Evolutionary conservation across 2,888 invertebrate species (phyloP).

Genomic region (Teleogryllus oceanicus): DNA sequence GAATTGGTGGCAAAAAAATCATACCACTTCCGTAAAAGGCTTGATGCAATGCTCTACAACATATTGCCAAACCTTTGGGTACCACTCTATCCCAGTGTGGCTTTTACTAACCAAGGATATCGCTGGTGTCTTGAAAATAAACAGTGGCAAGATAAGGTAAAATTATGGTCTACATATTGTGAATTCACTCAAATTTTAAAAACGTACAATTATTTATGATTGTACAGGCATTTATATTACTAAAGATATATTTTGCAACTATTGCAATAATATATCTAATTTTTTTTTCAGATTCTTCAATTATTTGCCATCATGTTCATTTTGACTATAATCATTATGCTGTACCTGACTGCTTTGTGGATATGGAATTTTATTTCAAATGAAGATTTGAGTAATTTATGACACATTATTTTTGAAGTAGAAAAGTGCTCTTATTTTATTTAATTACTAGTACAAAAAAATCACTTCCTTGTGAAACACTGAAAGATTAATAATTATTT

Average conservation of each 20-base stretch:
- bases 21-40: slow-evolving; percentile 73
- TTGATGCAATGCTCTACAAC: slow-evolving; percentile 76
- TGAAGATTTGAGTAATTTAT: background rate
- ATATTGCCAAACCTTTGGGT: slow-evolving; percentile 78
- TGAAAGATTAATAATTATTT: no score
- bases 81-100: slow-evolving; percentile 89
- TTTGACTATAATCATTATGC: background rate
- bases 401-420: background rate
- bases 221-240: no score
- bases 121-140: slow-evolving; percentile 76
- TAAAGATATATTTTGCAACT: background rate
- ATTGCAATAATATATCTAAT: background rate
- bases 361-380: background rate
- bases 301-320: background rate
- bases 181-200: no score
- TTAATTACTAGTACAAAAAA: no score
- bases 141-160: slow-evolving; percentile 82
- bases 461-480: no score
- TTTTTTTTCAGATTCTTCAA: background rate
- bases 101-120: slow-evolving; percentile 85
- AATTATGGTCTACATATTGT: no score
- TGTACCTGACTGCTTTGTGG: background rate
- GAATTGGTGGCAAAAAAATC: slow-evolving; percentile 80
- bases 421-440: no score
- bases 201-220: no score